Conservation (phyloP, 2,888 invertebrate genomes). For the Pardosa pseudoannulata region DNA sequence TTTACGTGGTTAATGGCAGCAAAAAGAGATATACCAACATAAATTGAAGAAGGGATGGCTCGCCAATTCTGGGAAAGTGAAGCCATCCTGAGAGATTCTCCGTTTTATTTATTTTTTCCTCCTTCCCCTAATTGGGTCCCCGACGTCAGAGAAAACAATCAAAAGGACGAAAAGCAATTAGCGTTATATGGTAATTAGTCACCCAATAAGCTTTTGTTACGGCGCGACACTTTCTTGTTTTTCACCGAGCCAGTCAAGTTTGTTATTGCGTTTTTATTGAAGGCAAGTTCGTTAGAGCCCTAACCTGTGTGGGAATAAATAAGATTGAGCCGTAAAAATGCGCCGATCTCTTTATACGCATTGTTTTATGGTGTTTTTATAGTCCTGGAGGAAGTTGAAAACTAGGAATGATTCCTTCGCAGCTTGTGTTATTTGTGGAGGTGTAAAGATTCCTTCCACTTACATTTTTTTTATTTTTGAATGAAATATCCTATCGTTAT, state of each 20-base stretch:
- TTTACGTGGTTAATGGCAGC: no score
- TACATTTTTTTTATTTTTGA: no score
- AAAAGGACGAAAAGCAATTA: slow-evolving; percentile 51
- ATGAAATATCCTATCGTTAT: no score
- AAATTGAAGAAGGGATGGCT: neutral
- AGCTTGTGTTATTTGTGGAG: neutral
- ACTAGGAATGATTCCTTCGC: neutral
- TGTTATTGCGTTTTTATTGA: neutral
- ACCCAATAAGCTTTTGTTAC: slow-evolving; percentile 67
- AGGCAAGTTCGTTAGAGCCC: slow-evolving; percentile 1
- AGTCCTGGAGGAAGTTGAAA: neutral
- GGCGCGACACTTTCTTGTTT: neutral
- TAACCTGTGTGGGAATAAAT: neutral
- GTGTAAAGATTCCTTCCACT: neutral
- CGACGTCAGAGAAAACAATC: neutral
- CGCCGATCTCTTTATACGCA: neutral
- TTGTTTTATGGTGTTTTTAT: slow-evolving; percentile 6
- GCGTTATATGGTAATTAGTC: slow-evolving; percentile 69
- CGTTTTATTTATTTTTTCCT: neutral
- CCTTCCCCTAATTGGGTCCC: slow-evolving; percentile 4
- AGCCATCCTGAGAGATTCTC: neutral
- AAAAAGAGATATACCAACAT: no score
- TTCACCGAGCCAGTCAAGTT: neutral
- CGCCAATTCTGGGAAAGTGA: neutral
- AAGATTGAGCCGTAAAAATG: neutral